Base-by-base conservation (phyloP, 2,888 invertebrate species). In the Drosophila prolongata region DNA sequence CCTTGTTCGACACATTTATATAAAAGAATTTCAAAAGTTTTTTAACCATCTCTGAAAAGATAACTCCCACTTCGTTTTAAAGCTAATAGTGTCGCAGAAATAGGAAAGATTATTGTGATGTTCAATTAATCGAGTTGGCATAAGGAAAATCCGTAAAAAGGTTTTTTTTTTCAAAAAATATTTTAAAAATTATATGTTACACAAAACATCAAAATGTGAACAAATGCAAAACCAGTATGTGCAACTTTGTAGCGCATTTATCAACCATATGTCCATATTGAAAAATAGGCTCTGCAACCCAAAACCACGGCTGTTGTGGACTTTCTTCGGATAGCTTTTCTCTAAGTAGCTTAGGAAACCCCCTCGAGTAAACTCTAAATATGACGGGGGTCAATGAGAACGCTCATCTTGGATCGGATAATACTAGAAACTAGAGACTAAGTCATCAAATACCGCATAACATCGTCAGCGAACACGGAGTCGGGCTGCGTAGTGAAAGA, bases 361-460 rank as follows among this genome's bases (percentile, higher is more conserved):
- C 27, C 13, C 35, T n/a, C 55, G 16, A n/a, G n/a, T 43, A 46
- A 35, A 27, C 24, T 46, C 16, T 1, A 30, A 42, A 30, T 16
- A 19, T 40, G 34, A 19, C 14, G 9, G 42, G 52, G 42, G 34
- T 52, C 58, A 2, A 10, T 6, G n/a, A 13, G n/a, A 16, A 37
- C 3, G 16, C 37, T 8, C 16, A 16, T 47, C 67, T 67, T 47
- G 65, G 46, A 67, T 67, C 55, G 65, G 67, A 54, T 67, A 67
- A 55, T 57, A 57, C 46, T 67, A 67, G 69, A 40, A 55, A 55
- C 46, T 66, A 67, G 68, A 11, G 46, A 62, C 44, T 54, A 66
- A 66, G 65, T 40, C 65, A 38, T 38, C 43, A 34, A 55, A 52
- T 52, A 30, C 65, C 34, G 66, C 53, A 16, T 52, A 34, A 13